Conservation (phyloP, 2,888 invertebrate species). For the Thymelicus acteon region DNA sequence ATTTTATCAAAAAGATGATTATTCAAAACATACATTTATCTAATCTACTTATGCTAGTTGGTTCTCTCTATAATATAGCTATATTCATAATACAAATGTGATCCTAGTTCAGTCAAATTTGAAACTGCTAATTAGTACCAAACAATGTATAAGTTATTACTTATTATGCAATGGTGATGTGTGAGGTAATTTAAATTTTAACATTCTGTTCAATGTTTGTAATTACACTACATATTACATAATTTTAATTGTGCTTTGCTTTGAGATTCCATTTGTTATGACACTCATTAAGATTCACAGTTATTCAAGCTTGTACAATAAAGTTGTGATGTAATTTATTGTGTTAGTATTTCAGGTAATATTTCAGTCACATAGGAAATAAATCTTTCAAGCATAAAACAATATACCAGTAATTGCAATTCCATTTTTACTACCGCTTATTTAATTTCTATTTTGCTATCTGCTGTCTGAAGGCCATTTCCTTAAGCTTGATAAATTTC, state of each 20-base stretch:
- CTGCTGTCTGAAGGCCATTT: conserved; percentile 4
- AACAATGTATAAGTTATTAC: neutral
- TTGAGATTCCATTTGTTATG: conserved; percentile 10
- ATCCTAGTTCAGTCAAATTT: neutral
- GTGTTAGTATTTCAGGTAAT: neutral
- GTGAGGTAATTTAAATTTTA: neutral
- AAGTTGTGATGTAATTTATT: neutral
- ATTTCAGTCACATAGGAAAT: neutral
- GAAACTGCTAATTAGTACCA: neutral
- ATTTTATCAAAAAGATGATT: no score
- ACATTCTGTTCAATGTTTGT: neutral
- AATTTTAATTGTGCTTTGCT: conserved; percentile 3
- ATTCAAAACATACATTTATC: no score
- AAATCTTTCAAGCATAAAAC: neutral
- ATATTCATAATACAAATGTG: no score
- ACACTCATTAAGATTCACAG: conserved; percentile 3
- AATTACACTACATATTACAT: conserved; percentile 4
- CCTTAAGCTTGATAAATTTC: neutral
- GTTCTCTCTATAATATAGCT: no score
- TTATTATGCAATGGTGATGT: neutral
- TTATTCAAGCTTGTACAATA: neutral
- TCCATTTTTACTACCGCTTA: neutral
- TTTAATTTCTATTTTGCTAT: neutral
- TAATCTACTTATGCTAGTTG: no score
- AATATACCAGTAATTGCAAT: neutral